phyloP scores from a whole-genome alignment of 2,888 invertebrate species.

The Amphipyra berbera region DNA sequence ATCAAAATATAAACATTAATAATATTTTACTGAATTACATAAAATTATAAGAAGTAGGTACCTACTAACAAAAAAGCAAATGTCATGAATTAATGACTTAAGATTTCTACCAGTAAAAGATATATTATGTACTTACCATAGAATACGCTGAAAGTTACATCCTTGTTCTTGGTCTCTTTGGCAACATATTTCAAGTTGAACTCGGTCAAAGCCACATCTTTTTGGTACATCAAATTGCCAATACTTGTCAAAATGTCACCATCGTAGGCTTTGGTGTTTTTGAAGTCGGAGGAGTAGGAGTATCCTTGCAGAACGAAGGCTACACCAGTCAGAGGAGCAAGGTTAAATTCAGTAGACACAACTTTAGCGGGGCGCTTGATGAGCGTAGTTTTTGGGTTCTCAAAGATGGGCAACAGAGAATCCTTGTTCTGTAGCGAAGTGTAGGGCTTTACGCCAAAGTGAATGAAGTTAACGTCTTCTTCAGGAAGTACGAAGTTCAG shows the following conservation, averaged over 20 bases:
- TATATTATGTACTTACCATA: slow-evolving; percentile 70
- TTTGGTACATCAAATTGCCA: slow-evolving; percentile 68
- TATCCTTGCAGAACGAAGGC: slow-evolving; percentile 86
- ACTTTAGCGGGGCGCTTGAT: slow-evolving; percentile 74
- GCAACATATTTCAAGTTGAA: slow-evolving; percentile 85
- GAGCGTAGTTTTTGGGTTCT: slow-evolving; percentile 81
- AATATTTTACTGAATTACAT: background rate
- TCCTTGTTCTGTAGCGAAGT: slow-evolving; percentile 89
- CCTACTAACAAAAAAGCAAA: no score
- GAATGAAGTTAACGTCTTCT: slow-evolving; percentile 85
- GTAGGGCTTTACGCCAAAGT: slow-evolving; percentile 91
- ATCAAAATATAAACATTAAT: no score
- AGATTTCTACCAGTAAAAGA: no score
- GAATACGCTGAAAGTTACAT: slow-evolving; percentile 75
- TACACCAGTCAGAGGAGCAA: slow-evolving; percentile 87
- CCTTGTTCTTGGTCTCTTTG: slow-evolving; percentile 80
- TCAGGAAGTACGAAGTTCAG: slow-evolving; percentile 84
- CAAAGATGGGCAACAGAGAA: slow-evolving; percentile 84
- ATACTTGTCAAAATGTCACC: slow-evolving; percentile 61
- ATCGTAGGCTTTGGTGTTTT: slow-evolving; percentile 73
- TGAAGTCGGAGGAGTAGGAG: slow-evolving; percentile 85
- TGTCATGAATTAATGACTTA: no score
- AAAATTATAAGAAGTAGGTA: no score
- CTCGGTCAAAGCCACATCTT: slow-evolving; percentile 84
- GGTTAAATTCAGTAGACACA: slow-evolving; percentile 68